These are phyloP conservation scores for Chelon auratus DNA, from an alignment of 2,797 vertebrate species.

Conservation along the genomic window DNA sequence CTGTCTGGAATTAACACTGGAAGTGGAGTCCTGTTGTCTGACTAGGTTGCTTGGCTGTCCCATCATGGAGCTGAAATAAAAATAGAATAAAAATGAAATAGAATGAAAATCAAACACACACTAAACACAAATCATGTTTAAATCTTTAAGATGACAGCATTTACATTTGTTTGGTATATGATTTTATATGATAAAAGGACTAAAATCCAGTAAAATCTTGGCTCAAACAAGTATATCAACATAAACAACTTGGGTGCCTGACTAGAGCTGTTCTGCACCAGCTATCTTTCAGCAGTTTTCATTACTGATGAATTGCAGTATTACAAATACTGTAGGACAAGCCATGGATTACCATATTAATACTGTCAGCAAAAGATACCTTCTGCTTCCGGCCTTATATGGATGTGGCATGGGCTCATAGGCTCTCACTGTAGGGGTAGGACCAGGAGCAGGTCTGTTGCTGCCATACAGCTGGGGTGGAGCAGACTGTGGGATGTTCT, in stretches of 20 bases:
- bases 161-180: neutral
- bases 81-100: neutral
- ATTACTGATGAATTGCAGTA: neutral
- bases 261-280: no score
- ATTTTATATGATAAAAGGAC: neutral
- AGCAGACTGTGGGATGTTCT: conserved; percentile 40
- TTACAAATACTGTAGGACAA: neutral
- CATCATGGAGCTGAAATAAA: conserved; percentile 65
- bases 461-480: conserved; percentile 49
- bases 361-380: conserved; percentile 55
- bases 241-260: neutral
- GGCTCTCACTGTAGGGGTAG: conserved; percentile 48
- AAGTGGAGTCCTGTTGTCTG: conserved; percentile 59
- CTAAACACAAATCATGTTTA: neutral
- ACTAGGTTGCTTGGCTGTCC: conserved; percentile 46
- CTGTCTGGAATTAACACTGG: conserved; percentile 38
- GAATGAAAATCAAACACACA: neutral
- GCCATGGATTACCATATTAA: neutral
- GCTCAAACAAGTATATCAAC: no score
- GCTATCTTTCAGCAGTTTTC: conserved; percentile 6
- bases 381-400: conserved; percentile 70
- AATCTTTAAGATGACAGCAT: neutral
- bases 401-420: conserved; percentile 70
- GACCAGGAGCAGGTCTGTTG: conserved; percentile 64
- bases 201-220: neutral